phyloP scores from a whole-genome alignment of 1,140 invertebrate species.

The Tetramorium parvispinum region DNA sequence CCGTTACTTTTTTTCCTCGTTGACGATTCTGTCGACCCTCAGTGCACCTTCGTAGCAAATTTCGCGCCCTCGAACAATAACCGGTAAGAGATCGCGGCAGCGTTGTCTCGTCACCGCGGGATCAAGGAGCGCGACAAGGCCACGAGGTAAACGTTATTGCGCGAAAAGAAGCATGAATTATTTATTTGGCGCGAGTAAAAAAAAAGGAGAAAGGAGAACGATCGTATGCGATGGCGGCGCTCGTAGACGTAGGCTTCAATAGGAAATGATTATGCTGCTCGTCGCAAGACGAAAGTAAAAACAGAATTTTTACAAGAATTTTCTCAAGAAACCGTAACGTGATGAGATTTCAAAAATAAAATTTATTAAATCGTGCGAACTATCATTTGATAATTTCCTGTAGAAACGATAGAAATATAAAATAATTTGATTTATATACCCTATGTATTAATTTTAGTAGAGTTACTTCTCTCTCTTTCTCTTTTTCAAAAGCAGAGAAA shows the following conservation, averaged over 20 bases:
- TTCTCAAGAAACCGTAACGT: neutral
- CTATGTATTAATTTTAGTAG: too few relatives aligned
- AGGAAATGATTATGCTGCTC: conserved; percentile 39
- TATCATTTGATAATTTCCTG: neutral
- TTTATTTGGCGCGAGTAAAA: conserved; percentile 76
- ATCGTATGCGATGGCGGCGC: conserved; percentile 64
- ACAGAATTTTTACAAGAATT: neutral
- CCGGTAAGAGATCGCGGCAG: conserved; percentile 62
- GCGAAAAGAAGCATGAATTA: conserved; percentile 81
- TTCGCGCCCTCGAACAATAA: conserved; percentile 70
- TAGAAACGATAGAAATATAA: neutral
- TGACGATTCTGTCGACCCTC: conserved; percentile 43
- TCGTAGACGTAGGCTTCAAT: conserved; percentile 62
- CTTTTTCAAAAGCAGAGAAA: neutral
- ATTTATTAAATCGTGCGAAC: neutral
- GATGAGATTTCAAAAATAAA: neutral
- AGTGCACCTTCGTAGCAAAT: conserved; percentile 49
- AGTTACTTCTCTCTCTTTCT: too few relatives aligned
- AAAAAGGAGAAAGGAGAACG: conserved; percentile 66
- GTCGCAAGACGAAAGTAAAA: conserved; percentile 20
- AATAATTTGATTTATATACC: neutral
- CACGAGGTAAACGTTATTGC: conserved; percentile 75
- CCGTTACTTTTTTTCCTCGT: neutral
- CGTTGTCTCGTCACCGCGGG: conserved; percentile 64
- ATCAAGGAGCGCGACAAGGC: conserved; percentile 75